Evolutionary conservation across 1,140 invertebrate species (phyloP).

Genomic region (Polyergus mexicanus): DNA sequence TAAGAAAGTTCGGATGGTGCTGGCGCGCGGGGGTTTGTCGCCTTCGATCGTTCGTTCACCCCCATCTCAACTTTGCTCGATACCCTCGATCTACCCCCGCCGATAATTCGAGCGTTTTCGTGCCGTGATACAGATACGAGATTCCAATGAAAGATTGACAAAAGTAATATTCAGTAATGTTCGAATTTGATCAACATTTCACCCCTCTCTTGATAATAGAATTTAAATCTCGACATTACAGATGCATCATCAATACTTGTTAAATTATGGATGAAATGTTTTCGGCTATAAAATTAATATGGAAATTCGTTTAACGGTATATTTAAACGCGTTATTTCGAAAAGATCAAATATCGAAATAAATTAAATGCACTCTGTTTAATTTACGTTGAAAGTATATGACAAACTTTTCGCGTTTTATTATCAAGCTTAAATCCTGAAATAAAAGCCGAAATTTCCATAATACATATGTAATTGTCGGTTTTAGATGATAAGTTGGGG

Average conservation of each 20-base stretch:
- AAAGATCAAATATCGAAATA: constrained; percentile 30
- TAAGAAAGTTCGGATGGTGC: constrained; percentile 27
- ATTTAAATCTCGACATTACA: neutral
- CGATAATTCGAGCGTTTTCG: constrained; percentile 47
- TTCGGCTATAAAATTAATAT: neutral
- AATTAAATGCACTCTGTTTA: constrained; percentile 24
- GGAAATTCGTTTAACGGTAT: neutral
- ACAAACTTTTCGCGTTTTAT: constrained; percentile 15
- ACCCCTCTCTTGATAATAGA: neutral
- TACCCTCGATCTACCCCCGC: constrained; percentile 8
- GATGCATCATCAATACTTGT: constrained; percentile 1
- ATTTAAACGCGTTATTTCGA: constrained; percentile 19
- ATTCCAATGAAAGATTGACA: neutral
- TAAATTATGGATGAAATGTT: neutral
- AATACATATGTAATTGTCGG: constrained; percentile 3
- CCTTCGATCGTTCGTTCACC: constrained; percentile 21
- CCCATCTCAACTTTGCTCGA: constrained; percentile 23
- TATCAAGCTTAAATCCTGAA: neutral
- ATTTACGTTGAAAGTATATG: neutral
- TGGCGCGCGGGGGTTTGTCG: neutral
- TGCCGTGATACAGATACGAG: constrained; percentile 8
- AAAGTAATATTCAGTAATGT: constrained; percentile 11
- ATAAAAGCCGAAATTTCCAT: neutral
- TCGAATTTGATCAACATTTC: neutral
- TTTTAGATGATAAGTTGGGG: neutral